Evolutionary conservation across 2,113 vertebrate species (phyloP).

Genomic region (Xerus inauris): DNA sequence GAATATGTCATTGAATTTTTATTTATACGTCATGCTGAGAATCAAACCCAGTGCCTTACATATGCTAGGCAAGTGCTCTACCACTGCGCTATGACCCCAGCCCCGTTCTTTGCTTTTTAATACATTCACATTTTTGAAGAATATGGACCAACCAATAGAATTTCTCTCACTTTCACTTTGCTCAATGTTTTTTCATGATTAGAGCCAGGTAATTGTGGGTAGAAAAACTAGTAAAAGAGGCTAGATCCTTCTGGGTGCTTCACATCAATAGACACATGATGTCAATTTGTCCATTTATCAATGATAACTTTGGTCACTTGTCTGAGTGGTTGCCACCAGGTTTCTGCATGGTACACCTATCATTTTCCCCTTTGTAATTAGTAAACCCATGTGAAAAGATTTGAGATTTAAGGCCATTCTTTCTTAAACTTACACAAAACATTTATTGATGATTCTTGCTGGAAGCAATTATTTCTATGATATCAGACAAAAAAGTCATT

Average conservation of each 20-base stretch:
- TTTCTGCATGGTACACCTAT: background rate
- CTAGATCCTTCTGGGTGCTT: background rate
- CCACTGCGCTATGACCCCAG: too few species aligned
- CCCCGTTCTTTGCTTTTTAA: slow-evolving; percentile 4
- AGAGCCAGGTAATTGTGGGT: background rate
- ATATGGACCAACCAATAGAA: background rate
- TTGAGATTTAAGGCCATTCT: background rate
- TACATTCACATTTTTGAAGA: background rate
- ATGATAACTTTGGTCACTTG: background rate
- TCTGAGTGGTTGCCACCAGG: background rate
- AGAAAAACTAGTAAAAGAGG: background rate
- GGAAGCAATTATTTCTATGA: background rate
- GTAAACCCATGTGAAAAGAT: background rate
- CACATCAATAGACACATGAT: background rate
- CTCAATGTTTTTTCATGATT: background rate
- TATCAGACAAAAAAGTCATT: background rate
- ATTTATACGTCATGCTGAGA: too few species aligned
- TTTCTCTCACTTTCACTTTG: background rate
- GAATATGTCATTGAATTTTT: too few species aligned
- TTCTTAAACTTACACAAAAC: background rate
- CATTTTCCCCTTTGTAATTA: background rate
- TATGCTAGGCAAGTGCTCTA: too few species aligned
- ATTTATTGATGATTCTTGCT: background rate
- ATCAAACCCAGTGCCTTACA: too few species aligned
- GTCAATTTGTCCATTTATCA: background rate